phyloP scores from a whole-genome alignment of 1,140 invertebrate species.

The Macrosteles quadrilineatus region DNA sequence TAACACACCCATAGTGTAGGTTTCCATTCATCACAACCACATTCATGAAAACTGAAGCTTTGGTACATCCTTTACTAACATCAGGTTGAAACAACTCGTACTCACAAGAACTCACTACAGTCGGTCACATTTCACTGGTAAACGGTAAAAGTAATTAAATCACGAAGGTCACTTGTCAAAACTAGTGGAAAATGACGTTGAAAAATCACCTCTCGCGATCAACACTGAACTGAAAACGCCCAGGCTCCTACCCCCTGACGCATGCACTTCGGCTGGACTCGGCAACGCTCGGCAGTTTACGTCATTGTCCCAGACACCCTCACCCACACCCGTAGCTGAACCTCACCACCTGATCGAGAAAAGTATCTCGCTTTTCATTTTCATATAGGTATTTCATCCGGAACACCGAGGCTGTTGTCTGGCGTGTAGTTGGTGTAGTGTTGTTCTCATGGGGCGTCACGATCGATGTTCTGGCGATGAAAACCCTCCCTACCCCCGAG shows the following conservation, averaged over 20 bases:
- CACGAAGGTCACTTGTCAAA: not conserved
- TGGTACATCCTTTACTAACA: too few relatives aligned
- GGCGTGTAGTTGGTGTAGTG: not conserved
- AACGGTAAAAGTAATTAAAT: not conserved
- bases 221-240: constrained; percentile 23
- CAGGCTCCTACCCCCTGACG: constrained; percentile 14
- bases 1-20: too few relatives aligned
- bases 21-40: too few relatives aligned
- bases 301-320: constrained; percentile 12
- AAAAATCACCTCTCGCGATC: constrained; percentile 15
- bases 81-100: too few relatives aligned
- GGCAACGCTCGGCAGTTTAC: not conserved
- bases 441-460: not conserved
- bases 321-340: not conserved
- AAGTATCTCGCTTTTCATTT: constrained; percentile 23
- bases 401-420: not conserved
- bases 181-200: not conserved
- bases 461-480: not conserved
- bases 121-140: too few relatives aligned
- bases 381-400: constrained; percentile 11
- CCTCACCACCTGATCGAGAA: constrained; percentile 19
- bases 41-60: too few relatives aligned
- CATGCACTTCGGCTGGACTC: constrained; percentile 6
- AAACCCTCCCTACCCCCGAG: not conserved
- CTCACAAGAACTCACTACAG: too few relatives aligned